Base-by-base conservation (phyloP, 2,888 invertebrate species). In the Lasius platythorax region DNA sequence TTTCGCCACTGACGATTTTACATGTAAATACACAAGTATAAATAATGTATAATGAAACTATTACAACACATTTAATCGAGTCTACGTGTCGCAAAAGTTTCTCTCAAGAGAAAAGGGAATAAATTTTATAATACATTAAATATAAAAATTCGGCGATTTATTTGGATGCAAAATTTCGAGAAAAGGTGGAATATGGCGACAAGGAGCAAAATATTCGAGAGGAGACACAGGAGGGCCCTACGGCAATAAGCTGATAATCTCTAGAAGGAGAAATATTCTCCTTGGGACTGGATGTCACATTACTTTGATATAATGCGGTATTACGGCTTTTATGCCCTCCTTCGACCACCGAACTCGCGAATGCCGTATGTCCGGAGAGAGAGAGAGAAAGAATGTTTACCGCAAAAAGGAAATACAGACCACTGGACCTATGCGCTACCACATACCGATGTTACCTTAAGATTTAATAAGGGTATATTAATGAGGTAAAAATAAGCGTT, bases 201-300 rank as follows among this genome's bases (percentile, higher is more conserved):
- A 66, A 72, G 75, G 78, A 82, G 81, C 82, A 85, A 88, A 89
- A 90, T 87, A 89, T 89, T 83, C 75, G 67, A 68, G 75, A 83
- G 83, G 64, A 83, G 68, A 74, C 56, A 58, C 28, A 37, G 67
- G 72, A 64, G 46, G 70, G 68, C 83, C n/a, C 82, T 81, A 73
- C 78, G 72, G 88, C 87, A 87, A 87, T 91, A 90, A 90, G 88
- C 91, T 86, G 88, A 91, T 91, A 91, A 91, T 91, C 89, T 88
- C 79, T 84, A 72, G 67, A 70, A 75, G 82, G 78, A 87, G 87
- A 86, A 88, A 89, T 87, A 87, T 87, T 86, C 87, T 87, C 82
- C 87, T 85, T 85, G 76, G 85, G 84, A 84, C 85, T 79, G 84
- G 81, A 86, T 85, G 89, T 89, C 89, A 87, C 88, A 87, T 89